Percentiles rank a stretch among this genome's conserved stretches.
Conservation (phyloP, 2,113 vertebrate genomes). For the Marmota monax region DNA sequence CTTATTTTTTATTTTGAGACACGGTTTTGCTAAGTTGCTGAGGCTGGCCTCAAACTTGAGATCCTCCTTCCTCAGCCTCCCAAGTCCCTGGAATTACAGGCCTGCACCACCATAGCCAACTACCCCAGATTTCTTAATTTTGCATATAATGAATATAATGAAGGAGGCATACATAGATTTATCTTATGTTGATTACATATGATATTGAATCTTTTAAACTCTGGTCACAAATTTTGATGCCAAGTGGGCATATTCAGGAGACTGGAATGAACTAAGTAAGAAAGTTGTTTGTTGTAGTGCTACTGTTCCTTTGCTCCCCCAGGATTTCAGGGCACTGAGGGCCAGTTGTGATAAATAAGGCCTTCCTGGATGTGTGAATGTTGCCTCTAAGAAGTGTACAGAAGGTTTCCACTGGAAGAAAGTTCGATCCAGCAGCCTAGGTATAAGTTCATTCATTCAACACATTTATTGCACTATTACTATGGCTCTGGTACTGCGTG, state of each 20-base stretch:
- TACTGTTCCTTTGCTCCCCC: neutral
- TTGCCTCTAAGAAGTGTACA: neutral
- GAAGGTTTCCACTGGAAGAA: neutral
- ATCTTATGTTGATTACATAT: constrained; percentile 34
- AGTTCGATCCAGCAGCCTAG: neutral
- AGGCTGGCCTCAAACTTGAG: too few species aligned
- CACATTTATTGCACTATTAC: constrained; percentile 41
- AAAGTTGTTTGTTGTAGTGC: neutral
- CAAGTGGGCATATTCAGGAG: neutral
- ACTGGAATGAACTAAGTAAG: neutral
- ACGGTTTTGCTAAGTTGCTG: too few species aligned
- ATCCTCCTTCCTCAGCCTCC: too few species aligned
- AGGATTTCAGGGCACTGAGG: neutral
- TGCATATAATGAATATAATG: neutral
- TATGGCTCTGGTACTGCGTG: neutral
- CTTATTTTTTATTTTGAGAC: too few species aligned
- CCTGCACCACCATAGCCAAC: too few species aligned
- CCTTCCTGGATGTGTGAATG: neutral
- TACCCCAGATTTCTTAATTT: neutral
- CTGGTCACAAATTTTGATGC: constrained; percentile 4
- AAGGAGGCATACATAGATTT: neutral
- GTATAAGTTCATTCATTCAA: constrained; percentile 50
- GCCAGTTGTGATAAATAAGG: neutral
- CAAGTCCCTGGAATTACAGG: too few species aligned
- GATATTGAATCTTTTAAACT: constrained; percentile 3